Percentiles rank a stretch among this genome's conserved stretches.
Conservation (phyloP, 64 coral and sea anemone species). For the Stichodactyla mertensii region DNA sequence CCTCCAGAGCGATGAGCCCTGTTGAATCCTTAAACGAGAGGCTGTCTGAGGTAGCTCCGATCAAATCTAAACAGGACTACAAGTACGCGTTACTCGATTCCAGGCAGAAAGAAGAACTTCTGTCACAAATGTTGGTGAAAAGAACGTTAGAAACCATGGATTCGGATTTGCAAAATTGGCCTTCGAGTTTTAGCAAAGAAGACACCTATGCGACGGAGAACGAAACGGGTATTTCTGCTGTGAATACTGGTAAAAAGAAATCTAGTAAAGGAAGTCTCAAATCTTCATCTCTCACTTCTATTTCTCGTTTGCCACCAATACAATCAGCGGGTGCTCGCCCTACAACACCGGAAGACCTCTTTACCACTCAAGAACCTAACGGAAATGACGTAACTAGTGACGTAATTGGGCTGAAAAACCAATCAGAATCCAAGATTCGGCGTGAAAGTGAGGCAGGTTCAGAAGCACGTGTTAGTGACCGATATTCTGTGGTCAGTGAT, state of each 20-base stretch:
- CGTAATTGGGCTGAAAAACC: background rate
- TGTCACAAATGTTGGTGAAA: conserved; percentile 67
- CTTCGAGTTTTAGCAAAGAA: conserved; percentile 21
- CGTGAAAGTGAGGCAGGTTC: conserved; percentile 16
- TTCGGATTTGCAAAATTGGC: conserved; percentile 69
- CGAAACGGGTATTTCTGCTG: background rate
- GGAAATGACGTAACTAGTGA: background rate
- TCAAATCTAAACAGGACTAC: conserved; percentile 55
- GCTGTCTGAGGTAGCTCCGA: conserved; percentile 52
- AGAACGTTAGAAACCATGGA: conserved; percentile 59
- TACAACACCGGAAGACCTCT: conserved; percentile 16
- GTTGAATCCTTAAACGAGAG: conserved; percentile 72
- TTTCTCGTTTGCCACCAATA: conserved; percentile 74
- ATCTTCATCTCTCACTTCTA: conserved; percentile 52
- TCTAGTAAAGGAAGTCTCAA: conserved; percentile 42
- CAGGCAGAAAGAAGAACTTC: conserved; percentile 64
- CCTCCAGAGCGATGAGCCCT: conserved; percentile 80
- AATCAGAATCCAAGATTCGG: background rate
- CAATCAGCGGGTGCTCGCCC: conserved; percentile 71
- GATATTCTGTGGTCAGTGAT: background rate
- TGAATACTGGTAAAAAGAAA: conserved; percentile 30
- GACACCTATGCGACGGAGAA: conserved; percentile 20
- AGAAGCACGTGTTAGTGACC: conserved; percentile 5
- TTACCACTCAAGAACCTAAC: background rate
- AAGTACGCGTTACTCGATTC: conserved; percentile 49